Evolutionary conservation across 2,113 vertebrate genomes (phyloP).

Genomic region (Sinocyclocheilus rhinocerous): DNA sequence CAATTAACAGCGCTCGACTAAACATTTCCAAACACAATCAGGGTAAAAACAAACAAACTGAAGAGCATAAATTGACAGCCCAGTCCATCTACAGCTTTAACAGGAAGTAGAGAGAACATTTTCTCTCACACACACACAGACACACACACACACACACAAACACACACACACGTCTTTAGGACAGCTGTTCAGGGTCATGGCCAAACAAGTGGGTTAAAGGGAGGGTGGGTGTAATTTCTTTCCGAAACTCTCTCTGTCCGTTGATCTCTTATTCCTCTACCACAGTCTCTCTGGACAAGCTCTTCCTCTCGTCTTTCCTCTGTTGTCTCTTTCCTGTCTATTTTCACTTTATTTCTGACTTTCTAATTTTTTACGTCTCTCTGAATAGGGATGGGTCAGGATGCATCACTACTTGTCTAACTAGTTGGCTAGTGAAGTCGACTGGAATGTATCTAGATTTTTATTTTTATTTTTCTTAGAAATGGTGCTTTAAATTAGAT

Average conservation of each 20-base stretch:
- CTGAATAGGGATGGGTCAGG: background rate
- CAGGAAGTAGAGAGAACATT: constrained; percentile 43
- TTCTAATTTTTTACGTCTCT: background rate
- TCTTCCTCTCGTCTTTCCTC: constrained; percentile 43
- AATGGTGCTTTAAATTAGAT: background rate
- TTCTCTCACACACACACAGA: constrained; percentile 22
- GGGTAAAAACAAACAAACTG: constrained; percentile 4
- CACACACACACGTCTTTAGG: constrained; percentile 34
- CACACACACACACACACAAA: background rate
- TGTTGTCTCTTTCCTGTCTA: constrained; percentile 5
- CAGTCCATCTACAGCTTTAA: constrained; percentile 26
- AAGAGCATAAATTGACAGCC: constrained; percentile 1
- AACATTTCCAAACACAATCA: background rate
- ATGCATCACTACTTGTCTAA: background rate
- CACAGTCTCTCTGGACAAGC: constrained; percentile 37
- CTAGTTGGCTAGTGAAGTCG: background rate
- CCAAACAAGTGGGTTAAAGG: constrained; percentile 51
- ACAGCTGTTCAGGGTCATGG: constrained; percentile 53
- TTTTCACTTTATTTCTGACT: constrained; percentile 3
- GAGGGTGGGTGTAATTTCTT: constrained; percentile 51
- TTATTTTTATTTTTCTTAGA: background rate
- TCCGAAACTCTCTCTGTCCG: constrained; percentile 41
- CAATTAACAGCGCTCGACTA: background rate
- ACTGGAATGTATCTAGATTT: background rate
- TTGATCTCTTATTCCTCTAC: constrained; percentile 15